Evolutionary conservation across 2,797 vertebrate species (phyloP), one percentile per base, ranked within the genome.

Genomic region (Limnodromus scolopaceus): DNA sequence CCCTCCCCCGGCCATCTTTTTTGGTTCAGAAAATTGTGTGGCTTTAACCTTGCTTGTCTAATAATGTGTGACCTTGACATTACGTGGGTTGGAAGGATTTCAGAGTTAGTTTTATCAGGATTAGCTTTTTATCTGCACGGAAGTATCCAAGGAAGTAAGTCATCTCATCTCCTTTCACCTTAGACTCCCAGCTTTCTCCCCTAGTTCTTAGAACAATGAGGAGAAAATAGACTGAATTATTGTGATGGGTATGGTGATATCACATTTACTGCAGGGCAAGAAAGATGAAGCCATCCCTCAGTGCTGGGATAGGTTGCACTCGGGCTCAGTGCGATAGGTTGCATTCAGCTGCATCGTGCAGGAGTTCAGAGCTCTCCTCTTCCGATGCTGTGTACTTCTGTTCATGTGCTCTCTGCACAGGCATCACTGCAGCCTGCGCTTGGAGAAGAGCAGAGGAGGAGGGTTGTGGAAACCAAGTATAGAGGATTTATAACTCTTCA

Each of bases 61-160:
- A 97, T 96, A 97, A 95, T 43, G 46, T 75, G 75, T 97, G 97
- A 98, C 97, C 97, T 98, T 98, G 97, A 95, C 87, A 96, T 97
- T 95, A 87, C 17, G 25, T 72, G 94, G 83, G 95, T 94, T 98
- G 97, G 97, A 97, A 98, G 94, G 95, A 97, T 97, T 98, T 98
- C 97, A 98, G 97, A 74, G 92, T 97, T 95, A 96, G 96, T 97
- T 98, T 98, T 98, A 97, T 97, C 91, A 92, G 96, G 96, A 98
- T 98, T 98, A 98, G 96, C 92, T 97, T 98, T 98, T 98, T 97
- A 97, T 98, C 97, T 97, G 97, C 88, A 91, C 87, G 91, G 94
- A 96, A 97, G 95, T 95, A 97, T 87, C 92, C 43, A 84, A 96
- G 94, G 89, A 97, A 98, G 97, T 93, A 96, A 96, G 94, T 86